Evolutionary conservation across 35 echinoderm and acorn worm species (phyloP).

Genomic region (Chiridota heheva): DNA sequence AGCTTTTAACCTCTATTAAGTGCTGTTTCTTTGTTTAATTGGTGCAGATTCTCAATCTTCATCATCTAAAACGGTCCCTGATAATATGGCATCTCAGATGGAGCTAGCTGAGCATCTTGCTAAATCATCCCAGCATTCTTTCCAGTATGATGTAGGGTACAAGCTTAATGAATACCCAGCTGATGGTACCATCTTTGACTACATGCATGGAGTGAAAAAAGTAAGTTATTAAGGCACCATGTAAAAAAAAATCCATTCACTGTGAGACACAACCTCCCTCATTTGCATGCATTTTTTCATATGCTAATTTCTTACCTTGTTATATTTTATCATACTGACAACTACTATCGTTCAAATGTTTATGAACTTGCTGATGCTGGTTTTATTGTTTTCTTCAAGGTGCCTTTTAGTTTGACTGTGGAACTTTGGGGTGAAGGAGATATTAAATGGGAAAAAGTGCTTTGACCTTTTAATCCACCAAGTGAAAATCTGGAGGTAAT

Average conservation of each 20-base stretch:
- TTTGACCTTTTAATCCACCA: constrained; percentile 97
- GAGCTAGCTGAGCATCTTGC: constrained; percentile 64
- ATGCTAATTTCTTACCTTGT: too few species aligned
- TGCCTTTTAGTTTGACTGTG: constrained; percentile 88
- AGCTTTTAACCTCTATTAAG: too few species aligned
- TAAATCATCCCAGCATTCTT: constrained; percentile 46
- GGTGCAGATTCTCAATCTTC: constrained; percentile 86
- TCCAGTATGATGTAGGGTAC: constrained; percentile 89
- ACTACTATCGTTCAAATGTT: too few species aligned
- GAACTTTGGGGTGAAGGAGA: constrained; percentile 97
- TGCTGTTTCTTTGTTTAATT: too few species aligned
- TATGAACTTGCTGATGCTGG: too few species aligned
- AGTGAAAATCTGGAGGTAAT: constrained; percentile 85
- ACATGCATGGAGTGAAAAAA: constrained; percentile 91
- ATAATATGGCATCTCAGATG: constrained; percentile 58
- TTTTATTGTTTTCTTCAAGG: constrained; percentile 54
- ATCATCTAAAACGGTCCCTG: constrained; percentile 58
- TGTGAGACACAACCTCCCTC: neutral
- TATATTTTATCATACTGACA: too few species aligned
- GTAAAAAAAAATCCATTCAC: neutral
- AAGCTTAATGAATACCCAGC: constrained; percentile 86
- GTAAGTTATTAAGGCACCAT: constrained; percentile 29
- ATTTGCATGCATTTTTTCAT: too few species aligned
- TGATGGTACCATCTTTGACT: constrained; percentile 96
- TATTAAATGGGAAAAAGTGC: constrained; percentile 65